Evolutionary conservation across 2,113 vertebrate genomes (phyloP).

Genomic region (Poicephalus meyeri): DNA sequence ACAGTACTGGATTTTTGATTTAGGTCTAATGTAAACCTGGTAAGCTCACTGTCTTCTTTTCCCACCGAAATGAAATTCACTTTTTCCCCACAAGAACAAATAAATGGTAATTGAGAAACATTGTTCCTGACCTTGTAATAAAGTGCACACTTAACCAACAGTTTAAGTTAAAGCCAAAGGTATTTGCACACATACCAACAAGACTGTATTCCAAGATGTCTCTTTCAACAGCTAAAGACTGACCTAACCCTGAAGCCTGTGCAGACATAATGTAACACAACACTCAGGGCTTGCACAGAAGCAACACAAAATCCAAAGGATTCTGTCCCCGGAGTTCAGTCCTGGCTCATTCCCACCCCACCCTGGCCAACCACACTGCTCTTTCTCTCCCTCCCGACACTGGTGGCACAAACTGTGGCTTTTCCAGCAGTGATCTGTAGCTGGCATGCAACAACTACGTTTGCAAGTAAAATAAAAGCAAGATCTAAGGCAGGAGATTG

Average conservation of each 20-base stretch:
- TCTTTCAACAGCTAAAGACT: not conserved
- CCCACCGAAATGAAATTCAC: not conserved
- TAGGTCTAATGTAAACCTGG: not conserved
- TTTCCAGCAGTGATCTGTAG: not conserved
- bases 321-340: not conserved
- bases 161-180: not conserved
- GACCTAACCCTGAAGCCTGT: not conserved
- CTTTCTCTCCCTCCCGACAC: not conserved
- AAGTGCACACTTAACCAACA: not conserved
- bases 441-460: not conserved
- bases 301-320: not conserved
- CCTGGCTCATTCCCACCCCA: not conserved
- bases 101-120: slow-evolving; percentile 2
- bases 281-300: not conserved
- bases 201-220: not conserved
- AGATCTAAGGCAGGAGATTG: not conserved
- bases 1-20: slow-evolving; percentile 12
- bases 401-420: not conserved
- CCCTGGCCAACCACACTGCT: rapidly evolving
- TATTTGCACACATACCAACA: not conserved
- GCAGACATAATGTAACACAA: not conserved
- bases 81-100: not conserved
- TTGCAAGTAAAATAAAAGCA: not conserved
- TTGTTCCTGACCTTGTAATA: not conserved
- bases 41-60: not conserved